Percentiles rank a stretch among this genome's conserved stretches.
Conservation (phyloP, 53 echinoderm and acorn worm species). For the Zoroaster sp. region DNA sequence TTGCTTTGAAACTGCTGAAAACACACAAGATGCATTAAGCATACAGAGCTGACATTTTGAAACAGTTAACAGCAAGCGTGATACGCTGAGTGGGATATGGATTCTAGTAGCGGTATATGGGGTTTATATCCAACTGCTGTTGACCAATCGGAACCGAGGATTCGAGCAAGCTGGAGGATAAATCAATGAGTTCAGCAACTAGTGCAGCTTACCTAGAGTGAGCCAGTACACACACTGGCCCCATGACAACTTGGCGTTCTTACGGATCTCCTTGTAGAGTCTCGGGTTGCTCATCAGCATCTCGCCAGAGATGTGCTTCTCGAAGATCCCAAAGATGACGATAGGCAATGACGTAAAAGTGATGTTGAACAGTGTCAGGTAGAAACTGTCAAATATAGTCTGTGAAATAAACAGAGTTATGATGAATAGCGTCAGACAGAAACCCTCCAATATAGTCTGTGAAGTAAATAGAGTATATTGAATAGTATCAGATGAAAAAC, state of each 20-base stretch:
- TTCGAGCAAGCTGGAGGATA: too few relatives aligned
- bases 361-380: slow-evolving; percentile 93
- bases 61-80: too few relatives aligned
- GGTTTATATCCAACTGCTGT: too few relatives aligned
- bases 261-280: slow-evolving; percentile 67
- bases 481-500: not conserved
- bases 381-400: slow-evolving; percentile 93
- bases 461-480: not conserved
- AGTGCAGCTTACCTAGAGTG: slow-evolving; percentile 67
- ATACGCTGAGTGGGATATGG: too few relatives aligned
- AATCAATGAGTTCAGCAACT: not conserved
- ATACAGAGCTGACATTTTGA: too few relatives aligned
- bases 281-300: slow-evolving; percentile 66
- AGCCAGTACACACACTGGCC: slow-evolving; percentile 85
- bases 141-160: too few relatives aligned
- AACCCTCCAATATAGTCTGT: slow-evolving; percentile 90
- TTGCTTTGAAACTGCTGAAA: too few relatives aligned
- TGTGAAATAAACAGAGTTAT: slow-evolving; percentile 11
- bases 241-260: slow-evolving; percentile 65
- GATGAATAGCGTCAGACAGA: slow-evolving; percentile 90
- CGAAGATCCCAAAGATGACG: slow-evolving; percentile 86
- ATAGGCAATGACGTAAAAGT: slow-evolving; percentile 92
- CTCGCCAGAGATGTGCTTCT: slow-evolving; percentile 71
- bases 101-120: too few relatives aligned
- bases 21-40: too few relatives aligned